A percentile compares a stretch with the other conserved stretches of the same genome.
These are phyloP conservation scores for Helarctos malayanus DNA, from an alignment of 2,797 vertebrate genomes.

Conservation along the genomic window DNA sequence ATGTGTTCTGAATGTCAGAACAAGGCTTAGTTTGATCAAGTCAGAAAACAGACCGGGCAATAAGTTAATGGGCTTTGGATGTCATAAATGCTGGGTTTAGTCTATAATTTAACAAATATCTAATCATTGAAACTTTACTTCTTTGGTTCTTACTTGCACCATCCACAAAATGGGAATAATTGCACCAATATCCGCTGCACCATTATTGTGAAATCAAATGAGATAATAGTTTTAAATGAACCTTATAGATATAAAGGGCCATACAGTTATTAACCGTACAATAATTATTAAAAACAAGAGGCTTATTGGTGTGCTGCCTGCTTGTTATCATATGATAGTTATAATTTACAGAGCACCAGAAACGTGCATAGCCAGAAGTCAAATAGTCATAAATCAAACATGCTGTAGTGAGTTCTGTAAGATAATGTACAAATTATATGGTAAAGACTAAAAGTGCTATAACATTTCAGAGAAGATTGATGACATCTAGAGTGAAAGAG, in stretches of 20 bases:
- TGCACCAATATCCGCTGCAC: neutral
- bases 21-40: neutral
- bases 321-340: neutral
- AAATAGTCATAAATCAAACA: constrained; percentile 32
- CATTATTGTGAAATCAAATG: neutral
- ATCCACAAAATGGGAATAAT: constrained; percentile 47
- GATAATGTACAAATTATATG: constrained; percentile 3
- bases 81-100: neutral
- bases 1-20: neutral
- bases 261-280: neutral
- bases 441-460: constrained; percentile 36
- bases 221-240: constrained; percentile 34
- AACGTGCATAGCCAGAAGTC: constrained; percentile 30
- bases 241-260: neutral
- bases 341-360: neutral
- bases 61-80: neutral
- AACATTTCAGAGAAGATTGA: constrained; percentile 56
- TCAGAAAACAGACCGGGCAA: neutral
- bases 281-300: neutral
- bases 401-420: constrained; percentile 1
- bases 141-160: neutral
- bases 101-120: neutral
- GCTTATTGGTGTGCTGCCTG: neutral
- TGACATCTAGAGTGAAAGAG: neutral
- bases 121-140: neutral